Evolutionary conservation across 2,113 vertebrate species (phyloP).

Genomic region (Neomonachus schauinslandi): DNA sequence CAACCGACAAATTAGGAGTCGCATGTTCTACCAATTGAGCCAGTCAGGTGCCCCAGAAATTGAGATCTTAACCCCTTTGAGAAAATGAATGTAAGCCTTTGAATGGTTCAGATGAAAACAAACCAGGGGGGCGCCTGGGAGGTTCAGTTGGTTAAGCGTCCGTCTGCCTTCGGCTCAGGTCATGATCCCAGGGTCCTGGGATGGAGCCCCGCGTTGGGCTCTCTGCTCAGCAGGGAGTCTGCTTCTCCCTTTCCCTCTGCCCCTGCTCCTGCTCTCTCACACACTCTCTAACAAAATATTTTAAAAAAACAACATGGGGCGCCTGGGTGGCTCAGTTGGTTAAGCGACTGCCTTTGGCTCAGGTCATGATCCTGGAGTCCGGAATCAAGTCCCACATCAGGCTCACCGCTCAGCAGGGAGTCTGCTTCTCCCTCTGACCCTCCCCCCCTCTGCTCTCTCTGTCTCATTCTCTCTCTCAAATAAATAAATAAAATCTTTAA

Average conservation of each 20-base stretch:
- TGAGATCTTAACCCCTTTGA: not conserved
- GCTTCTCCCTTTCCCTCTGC: not conserved
- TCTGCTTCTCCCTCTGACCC: too few relatives aligned
- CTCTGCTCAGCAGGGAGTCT: not conserved
- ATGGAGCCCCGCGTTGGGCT: not conserved
- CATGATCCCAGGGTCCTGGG: not conserved
- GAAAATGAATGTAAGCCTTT: not conserved
- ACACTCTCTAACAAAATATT: too few relatives aligned
- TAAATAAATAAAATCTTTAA: too few relatives aligned
- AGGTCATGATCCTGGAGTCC: too few relatives aligned
- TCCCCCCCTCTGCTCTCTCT: too few relatives aligned
- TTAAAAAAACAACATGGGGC: too few relatives aligned
- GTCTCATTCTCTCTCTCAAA: too few relatives aligned
- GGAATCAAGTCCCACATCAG: accelerated
- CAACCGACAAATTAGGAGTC: not conserved
- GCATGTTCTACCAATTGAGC: not conserved
- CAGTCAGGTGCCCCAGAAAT: not conserved
- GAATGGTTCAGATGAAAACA: not conserved
- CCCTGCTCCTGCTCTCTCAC: not conserved
- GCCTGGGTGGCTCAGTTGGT: too few relatives aligned
- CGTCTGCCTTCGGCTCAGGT: not conserved
- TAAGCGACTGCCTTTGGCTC: too few relatives aligned
- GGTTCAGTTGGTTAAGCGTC: not conserved
- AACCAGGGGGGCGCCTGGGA: not conserved
- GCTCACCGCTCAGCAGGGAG: too few relatives aligned